A percentile compares a stretch with the other conserved stretches of the same genome.
These are phyloP conservation scores for Jordanella pulchra DNA, from an alignment of 2,797 vertebrate genomes.

Conservation along the genomic window DNA sequence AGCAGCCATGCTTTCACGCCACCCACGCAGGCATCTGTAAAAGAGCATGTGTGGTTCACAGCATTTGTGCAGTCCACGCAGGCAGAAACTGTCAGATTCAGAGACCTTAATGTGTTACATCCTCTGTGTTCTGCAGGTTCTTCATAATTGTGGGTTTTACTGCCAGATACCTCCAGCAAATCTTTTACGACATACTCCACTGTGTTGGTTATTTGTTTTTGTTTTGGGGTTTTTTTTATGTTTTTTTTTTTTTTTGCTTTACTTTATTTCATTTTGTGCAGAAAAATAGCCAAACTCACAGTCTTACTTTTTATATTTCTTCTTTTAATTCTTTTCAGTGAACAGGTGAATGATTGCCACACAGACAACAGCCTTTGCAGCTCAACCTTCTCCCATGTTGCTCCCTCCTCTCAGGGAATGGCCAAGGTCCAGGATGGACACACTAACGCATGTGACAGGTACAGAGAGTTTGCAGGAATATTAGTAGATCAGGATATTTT, in stretches of 20 bases:
- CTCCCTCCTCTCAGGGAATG: slow-evolving; percentile 85
- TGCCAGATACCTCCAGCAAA: slow-evolving; percentile 47
- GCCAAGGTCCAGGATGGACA: slow-evolving; percentile 88
- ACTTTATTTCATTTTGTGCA: background rate
- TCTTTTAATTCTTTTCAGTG: slow-evolving; percentile 5
- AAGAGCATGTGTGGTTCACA: slow-evolving; percentile 63
- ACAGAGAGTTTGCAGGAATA: background rate
- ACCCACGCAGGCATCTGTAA: slow-evolving; percentile 70
- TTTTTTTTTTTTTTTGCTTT: slow-evolving; percentile 1
- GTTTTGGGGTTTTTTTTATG: too few species aligned
- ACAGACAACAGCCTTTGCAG: slow-evolving; percentile 66
- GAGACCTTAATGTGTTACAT: slow-evolving; percentile 40
- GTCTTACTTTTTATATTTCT: background rate
- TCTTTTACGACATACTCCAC: slow-evolving; percentile 23
- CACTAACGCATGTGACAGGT: slow-evolving; percentile 83
- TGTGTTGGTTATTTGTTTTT: too few species aligned
- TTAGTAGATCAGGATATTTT: background rate
- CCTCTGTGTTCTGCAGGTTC: slow-evolving; percentile 22
- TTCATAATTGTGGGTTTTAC: slow-evolving; percentile 47
- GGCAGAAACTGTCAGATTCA: slow-evolving; percentile 41
- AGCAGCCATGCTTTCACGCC: slow-evolving; percentile 60
- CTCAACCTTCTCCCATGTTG: slow-evolving; percentile 72
- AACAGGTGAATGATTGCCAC: slow-evolving; percentile 81
- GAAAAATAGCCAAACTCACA: background rate
- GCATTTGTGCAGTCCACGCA: slow-evolving; percentile 50